phyloP scores from a whole-genome alignment of 2,888 invertebrate species.

The Strigamia crassipes region DNA sequence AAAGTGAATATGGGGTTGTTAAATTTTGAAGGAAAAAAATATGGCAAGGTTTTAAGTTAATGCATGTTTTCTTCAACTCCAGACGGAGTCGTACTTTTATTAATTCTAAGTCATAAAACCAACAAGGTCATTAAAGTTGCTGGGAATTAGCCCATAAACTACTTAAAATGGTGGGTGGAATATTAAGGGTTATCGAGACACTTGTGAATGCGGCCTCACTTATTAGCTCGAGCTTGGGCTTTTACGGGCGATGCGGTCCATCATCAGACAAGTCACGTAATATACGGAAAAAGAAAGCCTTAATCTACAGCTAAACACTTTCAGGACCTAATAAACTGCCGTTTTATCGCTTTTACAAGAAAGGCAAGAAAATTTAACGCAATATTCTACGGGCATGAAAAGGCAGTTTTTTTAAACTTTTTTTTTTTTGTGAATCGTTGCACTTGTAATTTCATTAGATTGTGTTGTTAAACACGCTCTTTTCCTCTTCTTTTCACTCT shows the following conservation, averaged over 20 bases:
- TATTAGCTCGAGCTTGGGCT: conserved; percentile 27
- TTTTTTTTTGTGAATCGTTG: conserved; percentile 11
- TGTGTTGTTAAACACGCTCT: not conserved
- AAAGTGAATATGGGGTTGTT: not conserved
- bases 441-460: conserved; percentile 18
- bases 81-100: conserved; percentile 27
- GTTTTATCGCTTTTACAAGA: conserved; percentile 25
- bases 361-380: conserved; percentile 30
- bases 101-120: conserved; percentile 25
- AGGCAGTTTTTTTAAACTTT: not conserved
- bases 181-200: conserved; percentile 30
- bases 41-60: not conserved
- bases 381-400: not conserved
- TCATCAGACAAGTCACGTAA: conserved; percentile 30
- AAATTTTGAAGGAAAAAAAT: not conserved
- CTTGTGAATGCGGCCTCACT: conserved; percentile 30
- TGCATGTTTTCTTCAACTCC: conserved; percentile 20
- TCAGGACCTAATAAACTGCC: conserved; percentile 27
- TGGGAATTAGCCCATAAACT: conserved; percentile 22
- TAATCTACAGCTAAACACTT: conserved; percentile 27
- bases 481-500: not conserved
- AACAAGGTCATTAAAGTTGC: conserved; percentile 30
- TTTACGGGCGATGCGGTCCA: conserved; percentile 27
- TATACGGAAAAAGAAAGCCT: conserved; percentile 11
- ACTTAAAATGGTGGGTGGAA: conserved; percentile 22